phyloP scores from a whole-genome alignment of 2,888 invertebrate genomes.

The Drosophila atripex region DNA sequence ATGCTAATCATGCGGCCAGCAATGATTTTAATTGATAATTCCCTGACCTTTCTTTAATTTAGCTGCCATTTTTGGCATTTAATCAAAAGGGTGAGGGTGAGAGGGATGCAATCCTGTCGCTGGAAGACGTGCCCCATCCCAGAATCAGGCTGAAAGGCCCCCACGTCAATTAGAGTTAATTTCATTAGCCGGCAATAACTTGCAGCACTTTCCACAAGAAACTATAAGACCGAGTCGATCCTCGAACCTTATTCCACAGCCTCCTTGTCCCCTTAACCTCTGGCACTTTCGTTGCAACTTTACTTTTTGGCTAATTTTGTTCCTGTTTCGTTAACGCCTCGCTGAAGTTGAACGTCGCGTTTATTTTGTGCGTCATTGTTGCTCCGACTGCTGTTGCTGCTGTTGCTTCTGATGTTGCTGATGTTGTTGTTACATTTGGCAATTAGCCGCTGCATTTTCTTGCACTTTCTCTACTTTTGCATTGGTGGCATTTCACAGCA shows the following conservation, averaged over 20 bases:
- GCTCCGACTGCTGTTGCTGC: constrained; percentile 23
- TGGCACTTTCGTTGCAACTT: constrained; percentile 33
- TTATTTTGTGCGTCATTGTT: constrained; percentile 60
- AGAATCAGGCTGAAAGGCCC: constrained; percentile 34
- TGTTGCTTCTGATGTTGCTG: constrained; percentile 14
- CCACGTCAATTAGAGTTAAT: constrained; percentile 77
- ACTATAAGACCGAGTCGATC: constrained; percentile 40
- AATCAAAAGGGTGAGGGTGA: constrained; percentile 6
- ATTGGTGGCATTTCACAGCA: constrained; percentile 6
- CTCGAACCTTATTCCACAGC: not conserved
- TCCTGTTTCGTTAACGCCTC: constrained; percentile 69
- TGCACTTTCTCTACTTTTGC: constrained; percentile 38
- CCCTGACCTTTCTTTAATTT: constrained; percentile 8
- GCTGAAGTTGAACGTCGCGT: constrained; percentile 68
- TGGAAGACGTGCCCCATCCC: not conserved
- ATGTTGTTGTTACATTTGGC: constrained; percentile 65
- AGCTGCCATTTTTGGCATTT: not conserved
- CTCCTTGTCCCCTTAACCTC: not conserved
- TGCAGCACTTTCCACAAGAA: constrained; percentile 66
- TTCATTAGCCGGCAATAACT: constrained; percentile 78
- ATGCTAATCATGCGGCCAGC: constrained; percentile 33
- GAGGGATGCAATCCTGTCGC: not conserved
- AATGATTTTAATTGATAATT: constrained; percentile 12
- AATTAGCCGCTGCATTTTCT: constrained; percentile 71
- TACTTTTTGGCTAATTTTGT: constrained; percentile 75